Evolutionary conservation across 2,113 vertebrate species (phyloP), one percentile per base, ranked within the genome.

Genomic region (Indri indri): DNA sequence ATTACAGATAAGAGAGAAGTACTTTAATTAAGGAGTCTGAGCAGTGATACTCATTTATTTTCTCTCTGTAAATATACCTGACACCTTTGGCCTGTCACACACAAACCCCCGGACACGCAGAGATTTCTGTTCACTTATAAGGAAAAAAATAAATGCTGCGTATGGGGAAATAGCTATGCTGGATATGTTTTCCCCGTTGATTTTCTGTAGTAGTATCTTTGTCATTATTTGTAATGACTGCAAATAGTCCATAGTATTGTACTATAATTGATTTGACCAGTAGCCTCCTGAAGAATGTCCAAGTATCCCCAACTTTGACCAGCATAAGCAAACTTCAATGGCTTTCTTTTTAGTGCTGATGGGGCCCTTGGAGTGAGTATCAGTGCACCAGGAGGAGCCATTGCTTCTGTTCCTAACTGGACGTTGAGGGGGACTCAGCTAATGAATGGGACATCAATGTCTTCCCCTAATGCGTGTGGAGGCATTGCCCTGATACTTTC

Each of bases 381-480:
- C 97, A 99, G 99, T 59, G 99, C 99, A 1, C 99, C 99, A 0
- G 99, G 99, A 30, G 99, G 99, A 54, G 99, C 99, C 97, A 99
- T 99, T 91, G 99, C 99, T 40, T 99, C 99, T 20, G 99, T 99
- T 63, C 99, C 99, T 85, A 99, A 99, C 98, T 99, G 99, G 99
- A 99, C 99, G 1, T 98, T 99, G 66, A 98, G 99, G 57, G 99
- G 99, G 50, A 99, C 99, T 2, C 99, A 99, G 97, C 99, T 99
- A 5, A 99, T 99, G 99, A 99, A 99, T 18, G 99, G 99, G 63
- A 99, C 99, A 0, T 99, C 99, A 17, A 99, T 99, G 99, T 99
- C 99, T 86, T 99, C 99, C 45, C 99, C 99, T 12, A 99, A 99
- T 83, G 99, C 99, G 0, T 99, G 99, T 95, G 99, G 99, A 71